Evolutionary conservation across 1,140 invertebrate species (phyloP), one percentile per base, ranked within the genome.

Genomic region (Drosophila subobscura): DNA sequence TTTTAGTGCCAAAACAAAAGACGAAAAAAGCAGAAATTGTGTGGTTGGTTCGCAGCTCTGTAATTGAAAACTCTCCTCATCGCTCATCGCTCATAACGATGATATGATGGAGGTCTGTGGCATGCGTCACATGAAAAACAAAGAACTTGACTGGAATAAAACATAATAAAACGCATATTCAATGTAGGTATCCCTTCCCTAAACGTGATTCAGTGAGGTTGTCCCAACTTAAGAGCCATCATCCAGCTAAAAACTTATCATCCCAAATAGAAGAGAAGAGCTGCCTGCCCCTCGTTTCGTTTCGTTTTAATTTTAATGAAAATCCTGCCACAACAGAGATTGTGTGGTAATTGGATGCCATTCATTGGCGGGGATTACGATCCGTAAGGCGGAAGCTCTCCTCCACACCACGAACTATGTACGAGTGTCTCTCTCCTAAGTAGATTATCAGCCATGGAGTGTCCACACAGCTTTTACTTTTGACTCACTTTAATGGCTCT

Each of bases 381-480:
- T 0, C 20, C 37, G 7, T 22, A 50, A 72, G 50, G 41, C 60
- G 42, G 52, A 57, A 74, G 71, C 71, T 65, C 56, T 65, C 47
- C 56, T 65, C 47, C 52, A 41, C 70, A 65, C 71, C 50, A 42
- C 16, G 50, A 52, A 4, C 54, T n/a, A 37, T 46, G 20, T n/a
- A 1, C 16, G 16, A 20, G 16, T 20, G 1, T 20, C 16, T 20
- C 16, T 56, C 66, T 56, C 51, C 42, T 74, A 74, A 74, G 71
- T 65, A 53, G 71, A 74, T 74, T 74, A 74, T 74, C 71, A 53
- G 44, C 66, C 25, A 42, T 44, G 70, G 22, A 45, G 41, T 65
- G 60, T 72, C 66, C 50, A 37, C 72, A 73, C 46, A 63, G 80
- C 81, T 86, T 86, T 85, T 85, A 86, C 81, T 86, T 86, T 85